These are phyloP conservation scores for Philopedon plagiatum DNA, from an alignment of 2,888 invertebrate species.

Conservation along the genomic window DNA sequence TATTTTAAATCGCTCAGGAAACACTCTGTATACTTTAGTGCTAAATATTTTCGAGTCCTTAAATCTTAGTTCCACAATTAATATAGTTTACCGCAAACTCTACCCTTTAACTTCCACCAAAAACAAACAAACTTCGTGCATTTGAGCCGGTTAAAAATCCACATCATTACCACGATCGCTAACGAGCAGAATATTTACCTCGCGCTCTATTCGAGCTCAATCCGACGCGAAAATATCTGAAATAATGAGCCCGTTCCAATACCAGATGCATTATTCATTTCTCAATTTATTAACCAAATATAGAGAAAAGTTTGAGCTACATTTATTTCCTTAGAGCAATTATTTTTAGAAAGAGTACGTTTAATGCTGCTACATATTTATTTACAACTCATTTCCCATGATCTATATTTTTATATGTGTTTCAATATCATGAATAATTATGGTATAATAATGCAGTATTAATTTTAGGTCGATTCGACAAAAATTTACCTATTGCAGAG, in stretches of 20 bases:
- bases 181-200: constrained; percentile 46
- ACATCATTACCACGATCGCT: constrained; percentile 46
- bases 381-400: too few relatives aligned
- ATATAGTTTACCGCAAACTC: constrained; percentile 3
- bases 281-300: constrained; percentile 28
- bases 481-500: too few relatives aligned
- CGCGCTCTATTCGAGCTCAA: constrained; percentile 35
- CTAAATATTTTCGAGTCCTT: not conserved
- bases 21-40: too few relatives aligned
- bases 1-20: too few relatives aligned
- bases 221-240: constrained; percentile 30
- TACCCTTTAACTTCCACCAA: constrained; percentile 2
- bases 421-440: too few relatives aligned
- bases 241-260: constrained; percentile 38
- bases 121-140: constrained; percentile 26
- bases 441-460: too few relatives aligned
- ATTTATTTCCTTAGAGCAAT: constrained; percentile 15
- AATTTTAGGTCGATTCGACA: too few relatives aligned
- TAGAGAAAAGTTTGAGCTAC: constrained; percentile 12
- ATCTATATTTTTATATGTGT: too few relatives aligned
- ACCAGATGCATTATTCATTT: constrained; percentile 34
- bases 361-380: too few relatives aligned
- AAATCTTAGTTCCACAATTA: constrained; percentile 8
- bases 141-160: constrained; percentile 37
- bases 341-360: constrained; percentile 9